These are phyloP conservation scores for Drosophila orena DNA, from an alignment of 1,140 invertebrate genomes.

Conservation along the genomic window DNA sequence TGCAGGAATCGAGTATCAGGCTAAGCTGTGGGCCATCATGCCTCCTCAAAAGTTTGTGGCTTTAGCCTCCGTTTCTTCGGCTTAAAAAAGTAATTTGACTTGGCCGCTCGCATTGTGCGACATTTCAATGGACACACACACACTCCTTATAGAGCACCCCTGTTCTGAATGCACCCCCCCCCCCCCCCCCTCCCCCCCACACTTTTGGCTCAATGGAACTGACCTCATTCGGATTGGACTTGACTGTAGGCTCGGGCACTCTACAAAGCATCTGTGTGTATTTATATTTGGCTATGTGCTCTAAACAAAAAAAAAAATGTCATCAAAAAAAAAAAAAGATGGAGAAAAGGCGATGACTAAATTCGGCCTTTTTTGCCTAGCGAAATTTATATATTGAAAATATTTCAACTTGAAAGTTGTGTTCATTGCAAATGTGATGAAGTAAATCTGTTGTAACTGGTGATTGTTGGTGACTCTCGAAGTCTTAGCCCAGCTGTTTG, in stretches of 20 bases:
- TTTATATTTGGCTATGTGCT: conserved; percentile 8
- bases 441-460: too few species aligned
- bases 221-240: conserved; percentile 66
- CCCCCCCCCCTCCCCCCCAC: neutral
- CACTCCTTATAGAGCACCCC: neutral
- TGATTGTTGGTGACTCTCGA: too few species aligned
- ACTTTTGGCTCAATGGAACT: conserved; percentile 53
- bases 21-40: neutral
- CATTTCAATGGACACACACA: conserved; percentile 58
- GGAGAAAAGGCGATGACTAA: neutral
- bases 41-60: neutral
- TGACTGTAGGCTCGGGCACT: conserved; percentile 26
- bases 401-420: too few species aligned
- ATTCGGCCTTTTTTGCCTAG: too few species aligned
- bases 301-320: conserved; percentile 1
- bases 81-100: conserved; percentile 58
- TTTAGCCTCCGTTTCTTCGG: neutral
- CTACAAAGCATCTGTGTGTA: conserved; percentile 14
- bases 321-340: too few species aligned
- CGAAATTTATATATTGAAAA: too few species aligned
- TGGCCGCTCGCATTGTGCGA: conserved; percentile 52
- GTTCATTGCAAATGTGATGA: too few species aligned
- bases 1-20: conserved; percentile 8
- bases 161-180: neutral
- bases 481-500: too few species aligned